Evolutionary conservation across 2,797 vertebrate species (phyloP), one percentile per base, ranked within the genome.

Genomic region (Crypturellus tataupa): DNA sequence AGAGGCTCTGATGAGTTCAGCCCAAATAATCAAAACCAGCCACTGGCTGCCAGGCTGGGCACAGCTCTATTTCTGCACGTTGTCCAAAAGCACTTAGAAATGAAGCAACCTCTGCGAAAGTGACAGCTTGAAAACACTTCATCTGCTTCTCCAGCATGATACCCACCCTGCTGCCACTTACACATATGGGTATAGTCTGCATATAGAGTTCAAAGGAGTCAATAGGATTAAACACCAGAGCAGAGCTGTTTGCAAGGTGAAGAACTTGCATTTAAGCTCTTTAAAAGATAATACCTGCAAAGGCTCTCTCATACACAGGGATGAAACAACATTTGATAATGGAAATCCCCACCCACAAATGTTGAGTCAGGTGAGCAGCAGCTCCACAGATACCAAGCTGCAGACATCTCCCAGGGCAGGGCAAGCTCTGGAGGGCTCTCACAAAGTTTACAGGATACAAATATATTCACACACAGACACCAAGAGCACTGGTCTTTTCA

Each of bases 191-290:
- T 60, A 35, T 47, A 87, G 37, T 49, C 65, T 85, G 88, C 51
- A 87, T 37, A 39, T 1, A n/a, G 72, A 49, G 65, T 91, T 93
- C 65, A 87, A 58, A 78, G 84, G 65, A 90, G 84, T 80, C 88
- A 80, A 71, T 25, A 76, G 90, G 90, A 91, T 95, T 94, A 83
- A 93, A 92, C 65, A 69, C 69, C 90, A 79, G n/a, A 89, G 79
- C 76, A 59, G 27, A 87, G 86, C 84, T 69, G 81, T 20, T 89
- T 59, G 75, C 84, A 94, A 89, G 72, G 92, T 77, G 75, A 71
- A 73, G 81, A 71, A 24, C 69, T 87, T 89, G 65, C 69, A 35
- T 68, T 88, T 95, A 94, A 95, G 90, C 94, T 82, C 71, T 89
- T 89, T 91, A 94, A 21, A 71, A 90, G 82, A n/a, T 71, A 91